phyloP scores from a whole-genome alignment of 2,113 vertebrate species.

The Chionis minor region DNA sequence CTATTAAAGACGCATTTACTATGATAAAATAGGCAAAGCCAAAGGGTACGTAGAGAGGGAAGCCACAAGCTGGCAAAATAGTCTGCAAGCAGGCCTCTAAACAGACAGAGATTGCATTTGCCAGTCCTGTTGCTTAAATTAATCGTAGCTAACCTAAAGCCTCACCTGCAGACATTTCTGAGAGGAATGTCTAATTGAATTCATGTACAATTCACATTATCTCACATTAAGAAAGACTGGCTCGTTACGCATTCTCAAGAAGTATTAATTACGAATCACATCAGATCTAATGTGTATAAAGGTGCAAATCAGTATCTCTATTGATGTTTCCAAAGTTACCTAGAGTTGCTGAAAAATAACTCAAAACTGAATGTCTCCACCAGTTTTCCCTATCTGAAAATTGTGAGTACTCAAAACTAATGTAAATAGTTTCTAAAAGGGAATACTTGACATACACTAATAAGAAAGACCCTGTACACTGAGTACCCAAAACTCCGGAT shows the following conservation, averaged over 20 bases:
- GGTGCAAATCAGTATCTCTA: neutral
- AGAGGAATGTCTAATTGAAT: neutral
- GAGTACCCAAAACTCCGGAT: neutral
- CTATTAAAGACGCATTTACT: neutral
- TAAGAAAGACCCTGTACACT: neutral
- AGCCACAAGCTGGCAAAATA: neutral
- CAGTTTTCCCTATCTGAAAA: neutral
- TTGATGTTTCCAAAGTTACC: too few species aligned
- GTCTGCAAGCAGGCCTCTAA: neutral
- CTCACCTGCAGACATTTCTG: neutral
- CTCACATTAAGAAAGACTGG: neutral
- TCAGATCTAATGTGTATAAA: neutral
- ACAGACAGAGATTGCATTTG: neutral
- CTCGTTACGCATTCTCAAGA: neutral
- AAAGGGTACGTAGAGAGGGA: neutral
- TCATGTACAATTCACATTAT: accelerated
- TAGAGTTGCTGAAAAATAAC: neutral
- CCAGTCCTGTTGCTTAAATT: neutral
- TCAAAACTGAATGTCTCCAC: neutral
- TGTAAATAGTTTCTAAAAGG: neutral
- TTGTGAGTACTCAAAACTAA: neutral
- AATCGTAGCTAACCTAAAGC: neutral
- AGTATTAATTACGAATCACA: neutral
- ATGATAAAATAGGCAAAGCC: neutral
- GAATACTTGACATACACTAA: neutral